Evolutionary conservation across 30 jellyfish, hydroid and myxozoan genomes (phyloP).

Genomic region (Aurelia sp.): DNA sequence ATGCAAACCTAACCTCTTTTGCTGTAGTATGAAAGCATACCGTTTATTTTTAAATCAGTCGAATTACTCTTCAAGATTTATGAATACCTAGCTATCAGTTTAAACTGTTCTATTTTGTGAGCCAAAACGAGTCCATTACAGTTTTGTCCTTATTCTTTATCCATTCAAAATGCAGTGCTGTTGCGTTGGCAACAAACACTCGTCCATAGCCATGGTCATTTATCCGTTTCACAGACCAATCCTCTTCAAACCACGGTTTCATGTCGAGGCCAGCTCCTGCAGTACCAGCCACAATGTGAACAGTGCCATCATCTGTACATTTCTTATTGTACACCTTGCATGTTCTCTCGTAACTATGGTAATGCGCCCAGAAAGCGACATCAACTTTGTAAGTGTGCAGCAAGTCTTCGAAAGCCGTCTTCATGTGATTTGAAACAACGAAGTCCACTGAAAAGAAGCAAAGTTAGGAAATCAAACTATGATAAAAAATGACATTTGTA

Average conservation of each 20-base stretch:
- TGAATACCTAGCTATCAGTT: no score
- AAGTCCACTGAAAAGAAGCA: conserved; percentile 17
- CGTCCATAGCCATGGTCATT: conserved; percentile 84
- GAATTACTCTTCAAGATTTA: no score
- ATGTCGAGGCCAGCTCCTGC: conserved; percentile 80
- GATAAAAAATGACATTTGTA: no score
- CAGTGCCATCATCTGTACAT: conserved; percentile 80
- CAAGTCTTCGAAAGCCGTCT: conserved; percentile 70
- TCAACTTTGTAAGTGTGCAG: conserved; percentile 77
- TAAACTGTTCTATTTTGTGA: neutral
- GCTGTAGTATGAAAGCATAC: no score
- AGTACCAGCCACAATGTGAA: conserved; percentile 81
- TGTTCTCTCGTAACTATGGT: conserved; percentile 91
- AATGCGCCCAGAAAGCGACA: conserved; percentile 88
- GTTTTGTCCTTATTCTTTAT: conserved; percentile 45
- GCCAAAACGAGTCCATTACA: conserved; percentile 74
- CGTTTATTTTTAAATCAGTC: no score
- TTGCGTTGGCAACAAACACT: conserved; percentile 67
- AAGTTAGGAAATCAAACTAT: no score
- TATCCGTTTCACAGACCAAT: conserved; percentile 76
- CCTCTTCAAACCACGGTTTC: conserved; percentile 18
- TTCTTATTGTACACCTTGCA: conserved; percentile 75
- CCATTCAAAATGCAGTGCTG: conserved; percentile 61
- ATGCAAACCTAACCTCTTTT: no score
- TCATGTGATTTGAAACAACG: conserved; percentile 64